These are phyloP conservation scores for Falcaria lacertinaria DNA, from an alignment of 2,888 invertebrate species.

Conservation along the genomic window DNA sequence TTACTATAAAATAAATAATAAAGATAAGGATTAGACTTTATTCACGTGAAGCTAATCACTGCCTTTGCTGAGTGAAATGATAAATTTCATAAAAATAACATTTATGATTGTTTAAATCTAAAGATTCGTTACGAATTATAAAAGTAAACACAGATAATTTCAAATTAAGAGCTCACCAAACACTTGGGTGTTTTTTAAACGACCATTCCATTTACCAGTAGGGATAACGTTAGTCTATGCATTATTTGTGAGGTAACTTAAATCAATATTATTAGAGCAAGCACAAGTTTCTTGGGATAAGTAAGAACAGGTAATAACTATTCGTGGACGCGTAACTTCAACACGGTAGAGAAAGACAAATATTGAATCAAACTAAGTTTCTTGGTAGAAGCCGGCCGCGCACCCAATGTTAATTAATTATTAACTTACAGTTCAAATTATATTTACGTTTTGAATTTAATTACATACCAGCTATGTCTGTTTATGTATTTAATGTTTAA, in stretches of 20 bases:
- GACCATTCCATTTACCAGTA: neutral
- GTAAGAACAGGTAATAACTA: constrained; percentile 44
- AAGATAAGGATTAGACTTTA: too few species aligned
- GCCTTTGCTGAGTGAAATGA: too few species aligned
- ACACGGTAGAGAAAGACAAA: constrained; percentile 60
- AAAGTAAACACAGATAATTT: constrained; percentile 31
- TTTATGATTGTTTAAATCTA: too few species aligned
- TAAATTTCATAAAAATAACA: too few species aligned
- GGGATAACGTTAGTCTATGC: constrained; percentile 30
- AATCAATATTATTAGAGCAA: constrained; percentile 59
- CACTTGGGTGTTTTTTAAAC: constrained; percentile 30
- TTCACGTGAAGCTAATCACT: too few species aligned
- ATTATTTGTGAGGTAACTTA: constrained; percentile 44
- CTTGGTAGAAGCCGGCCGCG: constrained; percentile 45
- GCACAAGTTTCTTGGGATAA: constrained; percentile 47
- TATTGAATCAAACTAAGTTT: constrained; percentile 62
- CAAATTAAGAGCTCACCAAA: constrained; percentile 36
- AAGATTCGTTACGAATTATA: neutral
- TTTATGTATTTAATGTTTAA: neutral
- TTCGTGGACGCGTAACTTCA: constrained; percentile 50
- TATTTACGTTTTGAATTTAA: constrained; percentile 33
- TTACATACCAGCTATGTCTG: constrained; percentile 14
- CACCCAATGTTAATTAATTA: constrained; percentile 59
- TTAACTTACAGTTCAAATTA: constrained; percentile 47
- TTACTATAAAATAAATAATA: too few species aligned